Conservation (phyloP, 2,797 vertebrate genomes). For the Danio choprae region DNA sequence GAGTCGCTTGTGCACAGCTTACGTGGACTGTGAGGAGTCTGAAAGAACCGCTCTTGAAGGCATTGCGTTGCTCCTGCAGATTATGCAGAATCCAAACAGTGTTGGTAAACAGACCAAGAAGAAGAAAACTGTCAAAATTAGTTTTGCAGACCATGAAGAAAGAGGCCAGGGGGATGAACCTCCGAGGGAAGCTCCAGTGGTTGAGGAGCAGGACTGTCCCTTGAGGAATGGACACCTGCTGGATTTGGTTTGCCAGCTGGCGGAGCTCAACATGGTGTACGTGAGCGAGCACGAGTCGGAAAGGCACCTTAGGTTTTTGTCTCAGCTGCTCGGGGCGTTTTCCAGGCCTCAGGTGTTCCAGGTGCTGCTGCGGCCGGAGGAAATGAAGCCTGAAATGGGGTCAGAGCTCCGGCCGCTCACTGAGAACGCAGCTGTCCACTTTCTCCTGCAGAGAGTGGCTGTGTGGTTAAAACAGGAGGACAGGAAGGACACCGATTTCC, state of each 20-base stretch:
- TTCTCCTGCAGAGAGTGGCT: slow-evolving; percentile 85
- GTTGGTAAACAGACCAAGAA: slow-evolving; percentile 67
- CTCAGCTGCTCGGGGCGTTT: slow-evolving; percentile 86
- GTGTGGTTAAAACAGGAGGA: slow-evolving; percentile 86
- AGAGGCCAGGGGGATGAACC: slow-evolving; percentile 65
- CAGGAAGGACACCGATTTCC: slow-evolving; percentile 78
- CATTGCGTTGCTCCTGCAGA: slow-evolving; percentile 84
- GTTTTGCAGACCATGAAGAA: slow-evolving; percentile 78
- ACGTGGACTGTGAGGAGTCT: slow-evolving; percentile 78
- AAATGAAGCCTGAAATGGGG: slow-evolving; percentile 49
- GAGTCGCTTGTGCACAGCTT: slow-evolving; percentile 78
- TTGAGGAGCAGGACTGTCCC: slow-evolving; percentile 61
- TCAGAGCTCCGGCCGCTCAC: slow-evolving; percentile 54
- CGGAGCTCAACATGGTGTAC: slow-evolving; percentile 87
- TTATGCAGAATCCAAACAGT: slow-evolving; percentile 83
- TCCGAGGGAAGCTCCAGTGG: slow-evolving; percentile 51
- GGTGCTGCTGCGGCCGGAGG: slow-evolving; percentile 78
- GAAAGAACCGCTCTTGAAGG: slow-evolving; percentile 81
- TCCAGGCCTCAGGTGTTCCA: slow-evolving; percentile 86
- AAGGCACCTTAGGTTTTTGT: slow-evolving; percentile 90
- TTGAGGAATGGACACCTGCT: slow-evolving; percentile 83
- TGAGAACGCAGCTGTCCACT: slow-evolving; percentile 84
- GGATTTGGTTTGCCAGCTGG: slow-evolving; percentile 88
- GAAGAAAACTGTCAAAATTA: slow-evolving; percentile 85
- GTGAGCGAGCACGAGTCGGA: slow-evolving; percentile 87